phyloP scores from a whole-genome alignment of 2,113 vertebrate genomes.

The Carassius auratus region DNA sequence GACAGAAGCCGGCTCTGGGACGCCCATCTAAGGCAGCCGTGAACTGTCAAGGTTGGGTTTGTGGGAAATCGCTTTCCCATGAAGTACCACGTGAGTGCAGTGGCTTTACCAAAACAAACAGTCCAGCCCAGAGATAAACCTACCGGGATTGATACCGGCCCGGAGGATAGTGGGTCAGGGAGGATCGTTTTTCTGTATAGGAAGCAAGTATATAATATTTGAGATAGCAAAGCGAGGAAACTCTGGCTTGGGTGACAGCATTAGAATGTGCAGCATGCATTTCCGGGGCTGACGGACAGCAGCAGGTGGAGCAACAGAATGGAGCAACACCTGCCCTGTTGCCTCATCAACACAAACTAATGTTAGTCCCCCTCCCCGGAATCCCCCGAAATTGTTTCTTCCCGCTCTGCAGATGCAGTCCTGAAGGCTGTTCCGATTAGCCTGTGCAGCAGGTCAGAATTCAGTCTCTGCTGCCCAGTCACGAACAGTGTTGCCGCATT shows the following conservation, averaged over 20 bases:
- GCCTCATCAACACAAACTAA: conserved; percentile 56
- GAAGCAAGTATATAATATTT: conserved; percentile 61
- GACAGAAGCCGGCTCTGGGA: conserved; percentile 36
- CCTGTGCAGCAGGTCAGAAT: conserved; percentile 1
- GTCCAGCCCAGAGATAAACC: neutral
- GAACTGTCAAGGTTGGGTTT: conserved; percentile 52
- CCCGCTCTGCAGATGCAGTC: conserved; percentile 21
- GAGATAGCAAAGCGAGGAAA: conserved; percentile 60
- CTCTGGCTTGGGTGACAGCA: conserved; percentile 59
- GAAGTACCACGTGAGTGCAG: conserved; percentile 30
- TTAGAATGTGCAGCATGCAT: conserved; percentile 58
- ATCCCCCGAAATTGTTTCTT: conserved; percentile 40
- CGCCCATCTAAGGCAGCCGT: conserved; percentile 49
- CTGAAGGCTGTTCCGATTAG: neutral
- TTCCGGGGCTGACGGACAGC: conserved; percentile 42
- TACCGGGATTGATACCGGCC: neutral
- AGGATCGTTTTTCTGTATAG: conserved; percentile 60
- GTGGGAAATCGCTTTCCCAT: conserved; percentile 54
- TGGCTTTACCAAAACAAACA: conserved; percentile 46
- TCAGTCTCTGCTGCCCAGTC: conserved; percentile 15
- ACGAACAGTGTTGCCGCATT: conserved; percentile 2
- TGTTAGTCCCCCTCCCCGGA: neutral
- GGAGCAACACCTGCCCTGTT: conserved; percentile 50
- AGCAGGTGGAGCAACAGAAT: conserved; percentile 53
- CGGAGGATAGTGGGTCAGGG: conserved; percentile 27